Conservation (phyloP, 2,888 invertebrate species). For the Tachystola acroxantha region DNA sequence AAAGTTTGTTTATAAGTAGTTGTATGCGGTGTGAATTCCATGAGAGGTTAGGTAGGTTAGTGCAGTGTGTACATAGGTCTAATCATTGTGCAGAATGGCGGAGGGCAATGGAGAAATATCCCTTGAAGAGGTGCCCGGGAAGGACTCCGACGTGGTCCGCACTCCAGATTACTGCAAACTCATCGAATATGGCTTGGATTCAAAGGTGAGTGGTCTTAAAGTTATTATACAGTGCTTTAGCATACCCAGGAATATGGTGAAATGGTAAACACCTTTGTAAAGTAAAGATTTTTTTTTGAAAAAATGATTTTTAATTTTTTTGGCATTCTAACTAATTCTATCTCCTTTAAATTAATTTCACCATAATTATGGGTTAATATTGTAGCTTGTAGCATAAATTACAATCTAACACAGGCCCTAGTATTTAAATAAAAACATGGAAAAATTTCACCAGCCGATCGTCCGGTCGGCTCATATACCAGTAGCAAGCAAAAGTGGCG, state of each 20-base stretch:
- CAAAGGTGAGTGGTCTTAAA: conserved; percentile 81
- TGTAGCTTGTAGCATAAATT: too few species aligned
- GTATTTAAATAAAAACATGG: not conserved
- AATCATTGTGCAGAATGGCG: conserved; percentile 84
- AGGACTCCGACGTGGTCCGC: conserved; percentile 82
- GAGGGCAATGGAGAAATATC: conserved; percentile 92
- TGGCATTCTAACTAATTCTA: too few species aligned
- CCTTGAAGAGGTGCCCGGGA: conserved; percentile 84
- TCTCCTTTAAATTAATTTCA: too few species aligned
- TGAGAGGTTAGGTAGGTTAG: conserved; percentile 24
- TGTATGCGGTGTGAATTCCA: conserved; percentile 18
- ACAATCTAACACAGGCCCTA: not conserved
- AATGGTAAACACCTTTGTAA: not conserved
- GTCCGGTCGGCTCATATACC: too few species aligned
- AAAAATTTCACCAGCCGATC: too few species aligned
- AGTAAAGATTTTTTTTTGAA: not conserved
- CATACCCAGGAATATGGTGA: not conserved
- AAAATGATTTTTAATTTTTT: not conserved
- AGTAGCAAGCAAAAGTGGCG: conserved; percentile 3
- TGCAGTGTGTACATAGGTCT: conserved; percentile 58
- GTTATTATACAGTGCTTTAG: not conserved
- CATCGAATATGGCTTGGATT: conserved; percentile 96
- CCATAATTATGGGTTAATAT: too few species aligned
- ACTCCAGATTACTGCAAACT: conserved; percentile 97
- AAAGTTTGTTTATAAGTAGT: conserved; percentile 30